A percentile compares a stretch with the other conserved stretches of the same genome.
Evolutionary conservation across 2,888 invertebrate genomes (phyloP).

Genomic region (Euplagia quadripunctaria): DNA sequence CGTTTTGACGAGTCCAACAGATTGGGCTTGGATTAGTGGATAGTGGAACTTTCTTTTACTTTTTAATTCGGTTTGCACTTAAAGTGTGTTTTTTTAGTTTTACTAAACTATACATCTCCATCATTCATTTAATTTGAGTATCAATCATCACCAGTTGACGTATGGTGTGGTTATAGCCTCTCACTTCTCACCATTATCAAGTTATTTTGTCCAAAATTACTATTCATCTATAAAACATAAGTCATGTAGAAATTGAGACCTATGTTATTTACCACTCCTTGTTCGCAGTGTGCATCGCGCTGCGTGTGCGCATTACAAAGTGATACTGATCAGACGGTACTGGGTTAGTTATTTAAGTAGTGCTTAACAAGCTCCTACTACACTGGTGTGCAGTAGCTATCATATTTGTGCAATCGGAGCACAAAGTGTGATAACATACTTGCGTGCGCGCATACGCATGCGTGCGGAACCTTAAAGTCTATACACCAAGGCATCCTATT

Average conservation of each 20-base stretch:
- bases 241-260: neutral
- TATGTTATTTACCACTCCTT: neutral
- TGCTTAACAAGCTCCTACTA: constrained; percentile 12
- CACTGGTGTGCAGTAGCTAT: constrained; percentile 4
- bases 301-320: constrained; percentile 37
- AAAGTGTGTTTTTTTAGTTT: too few species aligned
- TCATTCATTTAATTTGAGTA: neutral
- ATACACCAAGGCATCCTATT: neutral
- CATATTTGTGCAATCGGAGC: constrained; percentile 15
- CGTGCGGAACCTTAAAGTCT: neutral
- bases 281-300: constrained; percentile 28
- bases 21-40: too few species aligned
- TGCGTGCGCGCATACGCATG: neutral
- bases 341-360: constrained; percentile 39
- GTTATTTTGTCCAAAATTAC: too few species aligned
- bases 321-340: constrained; percentile 31
- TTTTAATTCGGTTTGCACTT: too few species aligned
- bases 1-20: too few species aligned
- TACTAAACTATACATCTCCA: neutral
- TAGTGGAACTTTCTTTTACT: too few species aligned
- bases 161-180: neutral
- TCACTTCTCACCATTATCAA: neutral
- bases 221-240: neutral
- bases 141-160: neutral
- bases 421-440: constrained; percentile 15